phyloP scores from a whole-genome alignment of 2,888 invertebrate genomes.

The Eueremaeus valkanovi region DNA sequence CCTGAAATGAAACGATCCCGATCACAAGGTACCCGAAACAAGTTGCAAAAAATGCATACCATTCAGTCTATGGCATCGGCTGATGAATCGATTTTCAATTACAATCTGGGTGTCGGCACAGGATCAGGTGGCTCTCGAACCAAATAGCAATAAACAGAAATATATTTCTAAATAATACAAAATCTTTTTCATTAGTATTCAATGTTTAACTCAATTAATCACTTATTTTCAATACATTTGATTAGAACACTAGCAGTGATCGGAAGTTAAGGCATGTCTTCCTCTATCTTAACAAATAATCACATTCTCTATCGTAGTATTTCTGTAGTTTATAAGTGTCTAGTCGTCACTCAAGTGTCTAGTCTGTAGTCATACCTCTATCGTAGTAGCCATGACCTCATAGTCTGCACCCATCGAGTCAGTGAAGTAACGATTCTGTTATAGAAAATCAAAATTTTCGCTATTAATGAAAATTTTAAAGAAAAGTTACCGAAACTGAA shows the following conservation, averaged over 20 bases:
- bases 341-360: background rate
- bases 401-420: background rate
- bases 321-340: background rate
- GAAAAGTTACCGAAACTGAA: background rate
- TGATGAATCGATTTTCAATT: slow-evolving; percentile 16
- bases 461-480: background rate
- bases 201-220: slow-evolving; percentile 3
- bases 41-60: slow-evolving; percentile 47
- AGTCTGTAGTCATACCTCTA: background rate
- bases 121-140: slow-evolving; percentile 49
- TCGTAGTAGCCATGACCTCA: background rate
- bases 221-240: background rate
- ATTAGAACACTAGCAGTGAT: background rate
- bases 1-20: slow-evolving; percentile 74
- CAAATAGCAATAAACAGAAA: background rate
- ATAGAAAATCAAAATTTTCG: background rate
- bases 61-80: slow-evolving; percentile 41
- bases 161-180: background rate
- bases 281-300: background rate
- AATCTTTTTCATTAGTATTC: background rate
- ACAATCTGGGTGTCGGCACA: slow-evolving; percentile 30
- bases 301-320: background rate
- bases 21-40: slow-evolving; percentile 79
- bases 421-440: background rate
- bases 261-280: slow-evolving; percentile 8